Conservation (phyloP, 2,113 vertebrate genomes). For the Ursus arctos region DNA sequence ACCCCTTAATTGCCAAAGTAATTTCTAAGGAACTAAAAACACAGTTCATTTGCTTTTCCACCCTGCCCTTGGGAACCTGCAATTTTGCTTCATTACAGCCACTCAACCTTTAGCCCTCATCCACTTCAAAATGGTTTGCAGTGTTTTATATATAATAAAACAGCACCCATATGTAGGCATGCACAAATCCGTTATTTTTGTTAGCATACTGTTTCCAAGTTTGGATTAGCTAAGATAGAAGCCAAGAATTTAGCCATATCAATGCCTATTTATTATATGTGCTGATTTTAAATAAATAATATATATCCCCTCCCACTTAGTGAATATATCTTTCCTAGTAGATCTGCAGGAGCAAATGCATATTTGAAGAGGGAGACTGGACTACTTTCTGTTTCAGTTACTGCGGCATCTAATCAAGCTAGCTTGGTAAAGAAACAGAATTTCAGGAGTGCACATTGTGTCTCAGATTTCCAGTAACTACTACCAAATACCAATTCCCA, state of each 20-base stretch:
- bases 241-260: background rate
- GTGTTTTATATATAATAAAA: constrained; percentile 70
- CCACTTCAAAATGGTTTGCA: constrained; percentile 66
- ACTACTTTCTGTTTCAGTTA: background rate
- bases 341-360: background rate
- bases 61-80: constrained; percentile 73
- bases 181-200: constrained; percentile 10
- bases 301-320: background rate
- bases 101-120: constrained; percentile 79
- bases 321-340: background rate
- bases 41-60: constrained; percentile 79
- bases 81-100: constrained; percentile 78
- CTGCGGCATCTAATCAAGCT: background rate
- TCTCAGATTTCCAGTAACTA: background rate
- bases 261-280: background rate
- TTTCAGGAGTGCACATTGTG: background rate
- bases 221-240: constrained; percentile 8
- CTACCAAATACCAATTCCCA: background rate
- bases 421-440: background rate
- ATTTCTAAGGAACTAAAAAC: constrained; percentile 80
- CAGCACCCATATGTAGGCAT: background rate
- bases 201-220: constrained; percentile 6
- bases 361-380: background rate
- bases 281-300: background rate
- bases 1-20: constrained; percentile 79